phyloP scores from a whole-genome alignment of 2,113 vertebrate species.

The Alethe diademata region DNA sequence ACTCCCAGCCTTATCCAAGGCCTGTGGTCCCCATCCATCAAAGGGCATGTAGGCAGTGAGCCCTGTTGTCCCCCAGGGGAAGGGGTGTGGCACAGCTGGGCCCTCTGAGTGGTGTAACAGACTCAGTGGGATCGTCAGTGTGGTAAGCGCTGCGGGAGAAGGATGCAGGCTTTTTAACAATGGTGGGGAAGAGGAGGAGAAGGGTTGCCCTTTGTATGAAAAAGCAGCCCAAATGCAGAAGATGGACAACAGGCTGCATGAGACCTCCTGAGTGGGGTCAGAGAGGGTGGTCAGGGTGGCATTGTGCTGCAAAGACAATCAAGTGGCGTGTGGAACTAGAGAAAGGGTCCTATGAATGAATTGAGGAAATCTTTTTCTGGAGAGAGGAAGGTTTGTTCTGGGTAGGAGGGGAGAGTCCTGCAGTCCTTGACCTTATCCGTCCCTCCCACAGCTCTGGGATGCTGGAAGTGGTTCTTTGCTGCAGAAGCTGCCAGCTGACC shows the following conservation, averaged over 20 bases:
- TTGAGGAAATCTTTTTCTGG: background rate
- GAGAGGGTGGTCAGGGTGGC: background rate
- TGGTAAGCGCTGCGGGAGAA: accelerated
- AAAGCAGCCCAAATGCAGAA: background rate
- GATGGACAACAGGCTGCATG: background rate
- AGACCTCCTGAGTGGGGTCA: background rate
- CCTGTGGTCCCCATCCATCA: background rate
- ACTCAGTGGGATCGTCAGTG: background rate
- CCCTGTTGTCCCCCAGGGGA: background rate
- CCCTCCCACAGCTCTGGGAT: slow-evolving; percentile 86
- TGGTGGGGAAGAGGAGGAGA: background rate
- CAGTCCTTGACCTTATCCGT: slow-evolving; percentile 1
- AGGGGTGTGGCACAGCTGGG: background rate
- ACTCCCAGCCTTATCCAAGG: background rate
- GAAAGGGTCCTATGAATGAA: background rate
- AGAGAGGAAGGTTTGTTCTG: background rate
- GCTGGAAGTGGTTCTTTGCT: slow-evolving; percentile 83
- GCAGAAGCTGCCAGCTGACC: slow-evolving; percentile 87
- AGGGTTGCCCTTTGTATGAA: background rate
- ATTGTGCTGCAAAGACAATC: background rate
- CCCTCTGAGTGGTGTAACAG: background rate
- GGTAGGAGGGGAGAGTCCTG: background rate
- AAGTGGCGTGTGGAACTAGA: background rate
- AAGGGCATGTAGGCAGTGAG: background rate
- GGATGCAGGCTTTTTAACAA: background rate